These are phyloP conservation scores for Urophycis tenuis DNA, from an alignment of 2,797 vertebrate genomes.

Conservation along the genomic window DNA sequence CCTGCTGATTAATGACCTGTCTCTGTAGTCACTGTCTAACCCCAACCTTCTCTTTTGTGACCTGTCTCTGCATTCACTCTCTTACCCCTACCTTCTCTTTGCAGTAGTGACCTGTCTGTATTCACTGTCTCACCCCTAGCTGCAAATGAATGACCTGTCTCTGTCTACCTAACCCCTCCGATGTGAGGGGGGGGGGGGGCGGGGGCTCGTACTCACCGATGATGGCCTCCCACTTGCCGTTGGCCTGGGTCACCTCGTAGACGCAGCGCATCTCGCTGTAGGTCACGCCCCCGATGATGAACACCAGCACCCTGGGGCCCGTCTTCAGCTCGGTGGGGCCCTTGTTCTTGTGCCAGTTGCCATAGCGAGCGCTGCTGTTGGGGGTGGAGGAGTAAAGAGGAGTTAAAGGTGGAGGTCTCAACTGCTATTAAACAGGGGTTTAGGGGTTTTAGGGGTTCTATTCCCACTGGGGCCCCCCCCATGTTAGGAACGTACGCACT, in stretches of 20 bases:
- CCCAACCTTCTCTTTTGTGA: no score
- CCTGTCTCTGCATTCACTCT: no score
- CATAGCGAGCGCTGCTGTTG: slow-evolving; percentile 83
- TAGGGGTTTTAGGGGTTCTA: no score
- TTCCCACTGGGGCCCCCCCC: not conserved
- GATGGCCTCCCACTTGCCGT: slow-evolving; percentile 95
- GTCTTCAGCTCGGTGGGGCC: slow-evolving; percentile 90
- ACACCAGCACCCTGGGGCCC: slow-evolving; percentile 90
- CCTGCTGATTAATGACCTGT: no score
- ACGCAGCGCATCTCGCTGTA: slow-evolving; percentile 97
- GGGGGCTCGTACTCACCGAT: slow-evolving; percentile 77
- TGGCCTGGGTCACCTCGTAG: slow-evolving; percentile 97
- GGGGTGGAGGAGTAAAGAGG: not conserved
- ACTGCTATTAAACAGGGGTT: no score
- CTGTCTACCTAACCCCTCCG: no score
- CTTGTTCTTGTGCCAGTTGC: slow-evolving; percentile 99
- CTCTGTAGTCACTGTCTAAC: no score
- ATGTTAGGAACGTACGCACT: not conserved
- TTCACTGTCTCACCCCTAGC: no score
- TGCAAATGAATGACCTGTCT: no score
- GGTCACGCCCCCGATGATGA: slow-evolving; percentile 89
- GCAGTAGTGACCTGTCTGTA: no score
- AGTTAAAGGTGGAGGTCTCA: not conserved
- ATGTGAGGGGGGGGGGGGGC: no score
- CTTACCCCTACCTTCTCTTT: no score